Percentiles rank a stretch among this genome's conserved stretches.
phyloP scores from a whole-genome alignment of 2,888 invertebrate genomes.

The Mimas tiliae region DNA sequence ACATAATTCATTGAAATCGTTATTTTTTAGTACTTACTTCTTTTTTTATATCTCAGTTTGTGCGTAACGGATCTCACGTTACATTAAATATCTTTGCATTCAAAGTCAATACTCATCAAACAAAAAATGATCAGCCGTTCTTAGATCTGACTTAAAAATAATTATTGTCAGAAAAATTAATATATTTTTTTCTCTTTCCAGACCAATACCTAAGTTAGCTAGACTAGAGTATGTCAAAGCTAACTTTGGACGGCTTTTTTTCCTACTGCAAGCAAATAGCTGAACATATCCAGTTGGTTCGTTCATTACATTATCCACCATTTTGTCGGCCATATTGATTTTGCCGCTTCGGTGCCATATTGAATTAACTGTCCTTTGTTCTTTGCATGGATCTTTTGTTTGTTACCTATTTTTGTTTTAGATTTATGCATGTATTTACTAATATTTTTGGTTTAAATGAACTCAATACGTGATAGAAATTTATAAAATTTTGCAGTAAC shows the following conservation, averaged over 20 bases:
- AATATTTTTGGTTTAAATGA: conserved; percentile 23
- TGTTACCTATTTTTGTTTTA: not conserved
- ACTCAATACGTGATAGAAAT: not conserved
- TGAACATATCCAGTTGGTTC: conserved; percentile 83
- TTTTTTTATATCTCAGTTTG: not conserved
- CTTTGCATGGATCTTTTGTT: conserved; percentile 14
- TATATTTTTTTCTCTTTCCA: conserved; percentile 72
- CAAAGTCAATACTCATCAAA: not conserved
- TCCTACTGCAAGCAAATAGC: conserved; percentile 85
- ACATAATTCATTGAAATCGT: not conserved
- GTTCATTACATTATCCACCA: conserved; percentile 64
- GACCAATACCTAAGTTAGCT: conserved; percentile 68
- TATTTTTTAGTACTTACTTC: not conserved
- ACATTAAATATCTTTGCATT: not conserved
- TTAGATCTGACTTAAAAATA: conserved; percentile 15
- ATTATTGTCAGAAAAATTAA: conserved; percentile 52
- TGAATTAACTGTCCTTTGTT: conserved; percentile 34
- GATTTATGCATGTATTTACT: not conserved
- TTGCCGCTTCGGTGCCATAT: conserved; percentile 47
- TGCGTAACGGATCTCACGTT: not conserved
- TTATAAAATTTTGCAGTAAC: not conserved
- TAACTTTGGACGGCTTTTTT: conserved; percentile 83
- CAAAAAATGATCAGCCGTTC: conserved; percentile 13
- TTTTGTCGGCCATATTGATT: conserved; percentile 59
- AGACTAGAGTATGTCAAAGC: conserved; percentile 74